Evolutionary conservation across 2,113 vertebrate genomes (phyloP), one percentile per base, ranked within the genome.

Genomic region (Jaculus jaculus): DNA sequence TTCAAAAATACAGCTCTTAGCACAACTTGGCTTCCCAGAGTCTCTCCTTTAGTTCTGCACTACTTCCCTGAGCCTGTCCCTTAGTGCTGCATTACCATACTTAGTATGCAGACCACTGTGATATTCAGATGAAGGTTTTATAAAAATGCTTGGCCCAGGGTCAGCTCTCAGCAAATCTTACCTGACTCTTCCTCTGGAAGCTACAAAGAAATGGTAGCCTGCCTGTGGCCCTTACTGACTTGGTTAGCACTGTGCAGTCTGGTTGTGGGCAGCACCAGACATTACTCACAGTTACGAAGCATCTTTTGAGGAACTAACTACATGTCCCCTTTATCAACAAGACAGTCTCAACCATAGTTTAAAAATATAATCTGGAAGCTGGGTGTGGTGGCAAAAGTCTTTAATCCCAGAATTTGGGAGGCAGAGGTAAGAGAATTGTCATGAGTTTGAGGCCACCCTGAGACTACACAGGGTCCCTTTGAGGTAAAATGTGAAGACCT

Each of bases 401-500:
- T 47, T 47, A 47, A 47, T 47, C n/a, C n/a, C n/a, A n/a, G n/a
- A n/a, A n/a, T n/a, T n/a, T n/a, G n/a, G n/a, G n/a, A n/a, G n/a
- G n/a, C 42, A 47, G 42, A 47, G 42, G 42, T 47, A 47, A 8
- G 42, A 47, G 42, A 47, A 47, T 8, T 47, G 42, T 8, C 8
- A 8, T 47, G 42, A 47, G 42, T 47, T 47, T 8, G 42, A 47
- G 42, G 42, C 42, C 42, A 47, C 42, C 42, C 42, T 47, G 8
- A 47, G 42, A 47, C 42, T 47, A 47, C 42, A 47, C 95, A 72
- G 96, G 95, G 95, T 97, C 92, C 61, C 20, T 97, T 88, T 98
- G 97, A 98, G 98, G 98, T 98, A 98, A 97, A 98, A 98, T 96
- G 94, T 96, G 97, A 96, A 97, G 93, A 97, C 97, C 96, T 97